These are phyloP conservation scores for Mastigias papua DNA, from an alignment of 30 jellyfish, hydroid and myxozoan species.

Conservation along the genomic window DNA sequence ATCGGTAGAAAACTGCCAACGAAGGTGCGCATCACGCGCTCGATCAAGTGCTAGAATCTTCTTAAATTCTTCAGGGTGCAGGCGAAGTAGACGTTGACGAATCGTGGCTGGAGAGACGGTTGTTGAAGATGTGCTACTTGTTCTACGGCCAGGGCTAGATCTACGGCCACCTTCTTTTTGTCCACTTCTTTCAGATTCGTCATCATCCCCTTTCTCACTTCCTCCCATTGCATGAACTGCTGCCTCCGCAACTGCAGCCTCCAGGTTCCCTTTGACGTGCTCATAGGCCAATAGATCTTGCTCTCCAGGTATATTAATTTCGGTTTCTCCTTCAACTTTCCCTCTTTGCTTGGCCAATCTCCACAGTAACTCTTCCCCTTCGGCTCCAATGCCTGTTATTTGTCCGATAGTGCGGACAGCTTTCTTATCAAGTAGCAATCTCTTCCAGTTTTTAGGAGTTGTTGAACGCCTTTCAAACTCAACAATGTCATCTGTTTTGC, in stretches of 20 bases:
- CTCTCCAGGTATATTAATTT: slow-evolving; percentile 69
- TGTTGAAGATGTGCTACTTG: slow-evolving; percentile 5
- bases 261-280: slow-evolving; percentile 71
- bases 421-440: slow-evolving; percentile 84
- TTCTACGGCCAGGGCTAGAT: not conserved
- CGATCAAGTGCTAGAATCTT: slow-evolving; percentile 92
- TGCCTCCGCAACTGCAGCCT: slow-evolving; percentile 80
- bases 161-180: not conserved
- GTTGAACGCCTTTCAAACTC: slow-evolving; percentile 97
- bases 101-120: slow-evolving; percentile 70
- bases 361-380: slow-evolving; percentile 96
- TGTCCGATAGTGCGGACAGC: slow-evolving; percentile 86
- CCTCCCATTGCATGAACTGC: slow-evolving; percentile 62
- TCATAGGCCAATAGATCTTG: slow-evolving; percentile 89
- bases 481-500: slow-evolving; percentile 82
- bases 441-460: slow-evolving; percentile 97
- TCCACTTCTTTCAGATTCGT: slow-evolving; percentile 40
- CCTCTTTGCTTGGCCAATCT: slow-evolving; percentile 92
- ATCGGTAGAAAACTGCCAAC: slow-evolving; percentile 98
- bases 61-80: slow-evolving; percentile 96
- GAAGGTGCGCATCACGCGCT: slow-evolving; percentile 94
- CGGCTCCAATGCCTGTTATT: slow-evolving; percentile 96
- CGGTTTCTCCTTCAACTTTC: slow-evolving; percentile 70
- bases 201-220: slow-evolving; percentile 46
- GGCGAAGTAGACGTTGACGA: slow-evolving; percentile 79